Percentiles rank a stretch among this genome's conserved stretches.
phyloP scores from a whole-genome alignment of 2,113 vertebrate genomes.

The Cygnus buccinator region DNA sequence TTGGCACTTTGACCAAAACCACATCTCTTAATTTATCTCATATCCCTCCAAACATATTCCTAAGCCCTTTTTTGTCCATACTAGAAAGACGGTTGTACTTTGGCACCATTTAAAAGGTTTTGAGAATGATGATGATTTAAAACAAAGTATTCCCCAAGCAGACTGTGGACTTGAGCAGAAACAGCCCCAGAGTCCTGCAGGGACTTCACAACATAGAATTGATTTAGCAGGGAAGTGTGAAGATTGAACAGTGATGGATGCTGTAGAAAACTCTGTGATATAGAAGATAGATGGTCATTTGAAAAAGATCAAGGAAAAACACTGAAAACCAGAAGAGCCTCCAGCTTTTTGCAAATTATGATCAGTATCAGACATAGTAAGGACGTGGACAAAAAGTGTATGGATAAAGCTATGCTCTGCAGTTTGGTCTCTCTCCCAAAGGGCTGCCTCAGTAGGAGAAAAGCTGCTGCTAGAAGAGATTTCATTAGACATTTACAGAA shows the following conservation, averaged over 20 bases:
- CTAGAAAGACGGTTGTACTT: conserved; percentile 32
- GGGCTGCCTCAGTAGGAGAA: neutral
- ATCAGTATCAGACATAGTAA: neutral
- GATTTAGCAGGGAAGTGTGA: conserved; percentile 57
- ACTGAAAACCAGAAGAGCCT: neutral
- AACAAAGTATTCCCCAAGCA: conserved; percentile 57
- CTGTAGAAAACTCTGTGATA: conserved; percentile 14
- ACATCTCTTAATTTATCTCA: conserved; percentile 60
- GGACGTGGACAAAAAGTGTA: neutral
- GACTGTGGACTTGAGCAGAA: conserved; percentile 50
- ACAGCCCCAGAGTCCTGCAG: conserved; percentile 32
- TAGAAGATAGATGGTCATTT: conserved; percentile 47
- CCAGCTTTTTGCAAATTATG: conserved; percentile 23
- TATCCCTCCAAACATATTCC: conserved; percentile 11
- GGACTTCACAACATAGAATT: conserved; percentile 32
- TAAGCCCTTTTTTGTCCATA: conserved; percentile 57
- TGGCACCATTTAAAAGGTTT: conserved; percentile 65
- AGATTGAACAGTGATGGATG: conserved; percentile 61
- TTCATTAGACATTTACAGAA: neutral
- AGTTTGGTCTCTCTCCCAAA: neutral
- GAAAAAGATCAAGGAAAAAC: conserved; percentile 54
- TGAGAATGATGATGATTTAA: conserved; percentile 53
- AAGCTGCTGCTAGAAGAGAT: neutral
- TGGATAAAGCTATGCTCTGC: neutral
- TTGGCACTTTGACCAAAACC: conserved; percentile 57